A percentile compares a stretch with the other conserved stretches of the same genome.
phyloP scores from a whole-genome alignment of 2,113 vertebrate genomes.

The Rafetus swinhoei region DNA sequence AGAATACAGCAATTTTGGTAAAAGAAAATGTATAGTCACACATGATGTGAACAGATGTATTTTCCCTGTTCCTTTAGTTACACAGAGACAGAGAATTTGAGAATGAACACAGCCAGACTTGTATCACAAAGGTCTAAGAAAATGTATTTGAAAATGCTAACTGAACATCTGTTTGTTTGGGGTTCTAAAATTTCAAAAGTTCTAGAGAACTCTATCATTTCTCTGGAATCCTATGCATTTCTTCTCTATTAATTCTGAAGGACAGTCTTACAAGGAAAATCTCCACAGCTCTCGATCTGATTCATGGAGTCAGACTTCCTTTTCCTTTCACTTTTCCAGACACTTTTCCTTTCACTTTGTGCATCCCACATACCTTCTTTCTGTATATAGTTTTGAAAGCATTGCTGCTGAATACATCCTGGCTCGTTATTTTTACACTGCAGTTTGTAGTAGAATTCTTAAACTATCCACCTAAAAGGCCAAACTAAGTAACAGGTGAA shows the following conservation, averaged over 20 bases:
- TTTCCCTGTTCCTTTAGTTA: rapidly evolving
- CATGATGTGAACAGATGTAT: neutral
- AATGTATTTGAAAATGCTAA: neutral
- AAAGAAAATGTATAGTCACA: neutral
- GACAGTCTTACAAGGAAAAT: neutral
- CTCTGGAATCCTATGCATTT: neutral
- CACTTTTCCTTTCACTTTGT: neutral
- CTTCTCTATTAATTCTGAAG: neutral
- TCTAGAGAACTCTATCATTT: neutral
- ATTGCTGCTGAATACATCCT: neutral
- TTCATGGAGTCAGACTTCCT: neutral
- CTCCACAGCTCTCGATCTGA: neutral
- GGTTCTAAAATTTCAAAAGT: neutral
- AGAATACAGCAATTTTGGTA: neutral
- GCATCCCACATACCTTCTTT: neutral
- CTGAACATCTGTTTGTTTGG: neutral
- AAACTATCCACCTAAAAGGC: neutral
- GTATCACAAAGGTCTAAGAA: neutral
- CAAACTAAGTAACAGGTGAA: neutral
- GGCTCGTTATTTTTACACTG: neutral
- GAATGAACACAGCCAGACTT: neutral
- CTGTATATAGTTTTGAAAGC: neutral
- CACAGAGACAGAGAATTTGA: neutral
- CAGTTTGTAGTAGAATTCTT: neutral
- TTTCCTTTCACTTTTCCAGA: too few relatives aligned